phyloP scores from a whole-genome alignment of 2,888 invertebrate species.

The Lithophane leautieri region DNA sequence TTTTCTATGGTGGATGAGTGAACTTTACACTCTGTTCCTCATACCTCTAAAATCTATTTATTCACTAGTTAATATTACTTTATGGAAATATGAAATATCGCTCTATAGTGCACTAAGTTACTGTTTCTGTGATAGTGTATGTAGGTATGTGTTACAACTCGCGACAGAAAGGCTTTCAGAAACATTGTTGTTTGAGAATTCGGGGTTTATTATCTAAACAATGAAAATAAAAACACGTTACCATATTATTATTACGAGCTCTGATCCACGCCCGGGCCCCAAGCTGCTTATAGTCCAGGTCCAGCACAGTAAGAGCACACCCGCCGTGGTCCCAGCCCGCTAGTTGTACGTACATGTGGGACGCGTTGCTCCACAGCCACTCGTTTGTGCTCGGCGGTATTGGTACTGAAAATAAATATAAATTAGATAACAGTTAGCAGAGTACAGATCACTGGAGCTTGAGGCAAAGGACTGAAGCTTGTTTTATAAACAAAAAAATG shows the following conservation, averaged over 20 bases:
- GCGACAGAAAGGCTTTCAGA: not conserved
- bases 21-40: no score
- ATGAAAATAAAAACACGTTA: slow-evolving; percentile 52
- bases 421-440: not conserved
- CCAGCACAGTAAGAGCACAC: slow-evolving; percentile 94
- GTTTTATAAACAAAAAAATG: not conserved
- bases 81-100: not conserved
- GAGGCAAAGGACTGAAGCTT: no score
- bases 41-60: no score
- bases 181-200: no score
- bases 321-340: slow-evolving; percentile 96
- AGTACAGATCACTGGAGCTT: not conserved
- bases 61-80: no score
- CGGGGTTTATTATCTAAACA: not conserved
- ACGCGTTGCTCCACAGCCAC: slow-evolving; percentile 94
- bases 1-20: no score
- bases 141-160: no score
- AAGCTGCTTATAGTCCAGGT: slow-evolving; percentile 92
- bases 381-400: slow-evolving; percentile 93
- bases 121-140: not conserved
- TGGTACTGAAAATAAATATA: slow-evolving; percentile 86
- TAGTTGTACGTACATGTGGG: slow-evolving; percentile 94
- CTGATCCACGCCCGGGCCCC: slow-evolving; percentile 84
- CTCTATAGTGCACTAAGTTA: not conserved
- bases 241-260: slow-evolving; percentile 79